phyloP scores from a whole-genome alignment of 2,888 invertebrate genomes.

The Dynastes tityus region DNA sequence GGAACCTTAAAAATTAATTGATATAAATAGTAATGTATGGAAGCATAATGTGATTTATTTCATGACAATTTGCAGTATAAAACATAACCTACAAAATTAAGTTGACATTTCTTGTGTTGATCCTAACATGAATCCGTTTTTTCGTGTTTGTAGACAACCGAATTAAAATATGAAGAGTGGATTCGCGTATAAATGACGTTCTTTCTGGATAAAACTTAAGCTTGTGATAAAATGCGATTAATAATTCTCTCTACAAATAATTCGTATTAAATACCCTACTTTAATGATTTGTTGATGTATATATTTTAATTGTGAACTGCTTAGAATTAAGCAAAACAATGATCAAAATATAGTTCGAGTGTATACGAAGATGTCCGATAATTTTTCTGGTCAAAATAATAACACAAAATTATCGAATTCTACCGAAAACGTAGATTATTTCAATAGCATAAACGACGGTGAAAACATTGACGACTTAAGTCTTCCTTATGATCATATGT shows the following conservation, averaged over 20 bases:
- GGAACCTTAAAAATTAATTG: conserved; percentile 9
- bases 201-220: conserved; percentile 36
- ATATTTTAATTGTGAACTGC: conserved; percentile 44
- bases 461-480: conserved; percentile 73
- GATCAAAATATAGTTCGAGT: conserved; percentile 69
- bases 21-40: conserved; percentile 7
- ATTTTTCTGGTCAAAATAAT: conserved; percentile 66
- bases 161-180: conserved; percentile 39
- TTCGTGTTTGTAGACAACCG: conserved; percentile 39
- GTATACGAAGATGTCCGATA: conserved; percentile 71
- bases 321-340: conserved; percentile 63
- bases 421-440: conserved; percentile 61
- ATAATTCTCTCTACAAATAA: conserved; percentile 9
- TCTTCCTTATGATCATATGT: conserved; percentile 82
- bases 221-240: conserved; percentile 31
- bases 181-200: conserved; percentile 29
- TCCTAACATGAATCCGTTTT: conserved; percentile 48
- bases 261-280: conserved; percentile 19
- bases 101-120: conserved; percentile 52
- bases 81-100: conserved; percentile 53
- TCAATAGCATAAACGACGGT: conserved; percentile 56
- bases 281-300: conserved; percentile 43
- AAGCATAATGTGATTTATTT: conserved; percentile 39
- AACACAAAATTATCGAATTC: conserved; percentile 65
- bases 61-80: conserved; percentile 28